Base-by-base conservation (phyloP, 2,797 vertebrate species). In the Channa striata region DNA sequence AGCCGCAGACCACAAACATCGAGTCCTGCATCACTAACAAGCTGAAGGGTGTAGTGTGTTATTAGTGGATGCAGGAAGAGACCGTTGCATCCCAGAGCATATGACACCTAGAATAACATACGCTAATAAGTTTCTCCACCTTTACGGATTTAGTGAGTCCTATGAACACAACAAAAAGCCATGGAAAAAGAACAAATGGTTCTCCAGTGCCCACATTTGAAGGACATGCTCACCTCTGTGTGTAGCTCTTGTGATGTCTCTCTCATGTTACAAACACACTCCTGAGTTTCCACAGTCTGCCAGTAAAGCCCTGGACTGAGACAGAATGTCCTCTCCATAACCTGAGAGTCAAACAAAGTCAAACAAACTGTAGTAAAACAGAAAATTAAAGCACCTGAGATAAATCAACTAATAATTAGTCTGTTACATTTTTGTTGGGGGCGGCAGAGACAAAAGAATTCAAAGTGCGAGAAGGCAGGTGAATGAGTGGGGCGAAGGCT, bases 221-320 rank as follows among this genome's bases (percentile, higher is more conserved):
- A 74, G 56, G 64, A 30, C 49, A 2, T 47, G 17, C 60, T 78
- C 64, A 85, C 91, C 92, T 94, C 89, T 0, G 77, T 93, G 72
- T 93, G 90, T 34, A 40, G 44, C 33, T 89, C 83, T 19, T 69
- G 74, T 63, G 78, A 81, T 0, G 79, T 76, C 59, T 88, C 62
- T 84, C 82, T 77, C 4, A 66, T 65, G 56, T 89, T 87, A 82
- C 92, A 95, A 67, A 80, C 78, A 74, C 78, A 14, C 60, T 93
- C 93, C 74, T 77, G 78, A 7, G 89, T 92, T 86, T 94, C 91
- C 59, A 89, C 43, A 7, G 93, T 94, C 85, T 94, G 94, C 94
- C 93, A 95, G 79, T 88, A 93, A 90, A 95, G 94, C 52, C 91
- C 91, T 69, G 78, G 73, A 70, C 80, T 91, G 54, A 71, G 58